Evolutionary conservation across 2,888 invertebrate genomes (phyloP).

Genomic region (Caenorhabditis drosophilae): DNA sequence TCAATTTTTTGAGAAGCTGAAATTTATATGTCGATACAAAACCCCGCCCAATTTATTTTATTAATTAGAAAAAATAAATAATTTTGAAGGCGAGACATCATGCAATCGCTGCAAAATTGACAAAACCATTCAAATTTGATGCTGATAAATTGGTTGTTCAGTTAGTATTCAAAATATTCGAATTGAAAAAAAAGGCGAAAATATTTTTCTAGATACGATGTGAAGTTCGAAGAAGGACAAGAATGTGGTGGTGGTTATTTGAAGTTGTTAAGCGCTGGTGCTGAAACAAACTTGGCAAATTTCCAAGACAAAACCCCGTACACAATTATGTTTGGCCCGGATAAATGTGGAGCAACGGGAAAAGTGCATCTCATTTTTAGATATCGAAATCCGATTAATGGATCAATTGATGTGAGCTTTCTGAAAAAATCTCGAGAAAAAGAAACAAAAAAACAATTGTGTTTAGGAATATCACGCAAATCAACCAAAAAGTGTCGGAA

Average conservation of each 20-base stretch:
- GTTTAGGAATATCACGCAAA: constrained; percentile 90
- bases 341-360: constrained; percentile 95
- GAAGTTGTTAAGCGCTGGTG: constrained; percentile 83
- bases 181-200: background rate
- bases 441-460: constrained; percentile 8
- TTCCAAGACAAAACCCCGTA: constrained; percentile 88
- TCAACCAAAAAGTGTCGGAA: constrained; percentile 79
- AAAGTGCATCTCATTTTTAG: constrained; percentile 91
- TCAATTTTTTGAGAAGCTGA: background rate
- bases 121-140: constrained; percentile 82
- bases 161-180: constrained; percentile 76
- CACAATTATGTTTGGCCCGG: constrained; percentile 99
- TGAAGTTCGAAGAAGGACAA: constrained; percentile 87
- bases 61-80: too few relatives aligned
- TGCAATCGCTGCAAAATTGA: constrained; percentile 83
- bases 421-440: background rate
- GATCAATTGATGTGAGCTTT: constrained; percentile 76
- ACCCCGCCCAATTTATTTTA: too few relatives aligned
- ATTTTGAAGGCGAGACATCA: constrained; percentile 78
- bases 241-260: constrained; percentile 98
- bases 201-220: constrained; percentile 72
- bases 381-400: constrained; percentile 90
- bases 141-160: constrained; percentile 82
- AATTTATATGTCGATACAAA: constrained; percentile 25
- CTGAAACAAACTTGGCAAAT: constrained; percentile 70